A percentile compares a stretch with the other conserved stretches of the same genome.
These are phyloP conservation scores for Strix aluco DNA, from an alignment of 2,113 vertebrate genomes.

Conservation along the genomic window DNA sequence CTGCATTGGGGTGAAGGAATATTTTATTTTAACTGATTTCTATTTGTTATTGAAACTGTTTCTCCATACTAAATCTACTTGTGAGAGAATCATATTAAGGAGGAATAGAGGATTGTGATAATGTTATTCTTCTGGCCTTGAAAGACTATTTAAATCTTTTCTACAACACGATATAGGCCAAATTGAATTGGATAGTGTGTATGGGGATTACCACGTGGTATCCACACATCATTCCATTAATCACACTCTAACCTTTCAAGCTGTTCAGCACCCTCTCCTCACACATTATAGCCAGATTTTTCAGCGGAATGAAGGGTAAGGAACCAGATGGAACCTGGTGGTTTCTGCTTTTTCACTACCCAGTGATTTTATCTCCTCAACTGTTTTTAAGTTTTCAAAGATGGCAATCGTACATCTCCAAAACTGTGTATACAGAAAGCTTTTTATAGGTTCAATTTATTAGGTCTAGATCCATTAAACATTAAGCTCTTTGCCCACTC, in stretches of 20 bases:
- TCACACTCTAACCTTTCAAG: conserved; percentile 42
- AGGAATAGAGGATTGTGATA: conserved; percentile 2
- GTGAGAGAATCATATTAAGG: neutral
- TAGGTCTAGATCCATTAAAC: neutral
- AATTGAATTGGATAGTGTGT: conserved; percentile 5
- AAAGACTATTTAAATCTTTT: conserved; percentile 49
- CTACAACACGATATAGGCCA: neutral
- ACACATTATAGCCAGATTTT: neutral
- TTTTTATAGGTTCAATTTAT: neutral
- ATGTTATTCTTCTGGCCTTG: conserved; percentile 30
- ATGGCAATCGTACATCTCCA: neutral
- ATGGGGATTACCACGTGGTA: conserved; percentile 9
- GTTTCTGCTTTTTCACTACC: neutral
- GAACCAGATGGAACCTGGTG: conserved; percentile 18
- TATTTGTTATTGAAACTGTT: neutral
- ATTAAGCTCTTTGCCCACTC: neutral
- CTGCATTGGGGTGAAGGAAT: neutral
- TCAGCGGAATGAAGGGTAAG: neutral
- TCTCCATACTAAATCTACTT: neutral
- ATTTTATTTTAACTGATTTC: neutral
- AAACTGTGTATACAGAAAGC: neutral
- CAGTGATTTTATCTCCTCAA: neutral
- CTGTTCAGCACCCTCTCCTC: conserved; percentile 18
- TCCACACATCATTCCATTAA: neutral
- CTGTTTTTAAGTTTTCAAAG: neutral